Evolutionary conservation across 2,888 invertebrate genomes (phyloP), one percentile per base, ranked within the genome.

Genomic region (Parochlus steinenii): DNA sequence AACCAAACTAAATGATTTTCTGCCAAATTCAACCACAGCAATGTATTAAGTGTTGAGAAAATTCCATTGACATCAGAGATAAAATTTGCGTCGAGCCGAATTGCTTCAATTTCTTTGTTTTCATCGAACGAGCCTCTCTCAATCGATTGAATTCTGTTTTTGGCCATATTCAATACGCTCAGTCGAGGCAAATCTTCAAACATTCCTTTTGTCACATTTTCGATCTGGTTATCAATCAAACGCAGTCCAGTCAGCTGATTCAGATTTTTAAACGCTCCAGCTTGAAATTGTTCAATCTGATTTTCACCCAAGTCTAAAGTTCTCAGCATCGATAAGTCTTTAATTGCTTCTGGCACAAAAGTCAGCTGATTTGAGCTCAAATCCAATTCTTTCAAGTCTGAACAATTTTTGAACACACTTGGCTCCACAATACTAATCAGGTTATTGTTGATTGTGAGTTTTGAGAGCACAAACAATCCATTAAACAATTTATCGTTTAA

Each of bases 1-100:
- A 90, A 89, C 83, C 85, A 85, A 46, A 82, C 79, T 50, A 90
- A 64, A 62, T 83, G 83, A 64, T 89, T 89, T 62, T 85, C 83
- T 25, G 86, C 86, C 33, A 89, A 65, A 60, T 89, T 89, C 39
- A 90, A 63, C 78, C 87, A 80, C 50, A 85, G 62, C 40, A 90
- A 64, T 44, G 78, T 80, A n/a, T 79, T 73, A 18, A 90, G 64
- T 39, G 83, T 78, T 22, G 85, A 76, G 53, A 89, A 83, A 40
- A 86, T 80, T 11, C 86, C 86, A 58, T 89, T 87, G 49, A 90
- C 80, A 54, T 89, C 85, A 31, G 80, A 75, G 45, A 90, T 65
- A 53, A 77, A 80, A 58, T 90, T 90, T 41, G 81, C 81, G 53
- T 90, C 89, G 45, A 90, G 62, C 24, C 87, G 69, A 46, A 90